A percentile compares a stretch with the other conserved stretches of the same genome.
Conservation (phyloP, 2,113 vertebrate species). For the Pachycephala philippinensis region DNA sequence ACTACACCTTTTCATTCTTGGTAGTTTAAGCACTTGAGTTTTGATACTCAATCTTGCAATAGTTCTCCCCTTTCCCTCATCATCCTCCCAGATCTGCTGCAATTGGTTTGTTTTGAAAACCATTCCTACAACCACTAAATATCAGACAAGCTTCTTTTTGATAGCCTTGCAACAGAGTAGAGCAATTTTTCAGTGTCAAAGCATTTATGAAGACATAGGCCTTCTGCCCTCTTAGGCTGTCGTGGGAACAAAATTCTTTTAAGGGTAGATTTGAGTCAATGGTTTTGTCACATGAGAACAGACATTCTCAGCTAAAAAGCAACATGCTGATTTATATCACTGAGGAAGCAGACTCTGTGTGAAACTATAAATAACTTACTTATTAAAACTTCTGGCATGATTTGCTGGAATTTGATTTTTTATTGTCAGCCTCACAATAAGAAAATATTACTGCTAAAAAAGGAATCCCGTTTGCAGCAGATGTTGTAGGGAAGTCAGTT, state of each 20-base stretch:
- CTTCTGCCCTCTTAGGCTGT: not conserved
- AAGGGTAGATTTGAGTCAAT: not conserved
- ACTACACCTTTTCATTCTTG: not conserved
- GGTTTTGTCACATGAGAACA: not conserved
- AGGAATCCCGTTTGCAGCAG: not conserved
- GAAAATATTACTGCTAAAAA: not conserved
- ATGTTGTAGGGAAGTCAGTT: not conserved
- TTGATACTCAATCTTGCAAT: not conserved
- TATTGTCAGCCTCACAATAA: not conserved
- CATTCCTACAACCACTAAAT: not conserved
- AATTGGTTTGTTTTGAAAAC: not conserved
- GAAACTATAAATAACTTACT: not conserved
- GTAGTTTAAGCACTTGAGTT: not conserved
- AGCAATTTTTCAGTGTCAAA: not conserved
- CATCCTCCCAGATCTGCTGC: not conserved
- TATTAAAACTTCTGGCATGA: not conserved
- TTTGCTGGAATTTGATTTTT: not conserved
- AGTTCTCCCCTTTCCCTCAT: not conserved
- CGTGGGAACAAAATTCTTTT: not conserved
- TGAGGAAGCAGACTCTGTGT: not conserved
- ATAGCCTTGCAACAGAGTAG: not conserved
- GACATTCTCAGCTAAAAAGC: not conserved
- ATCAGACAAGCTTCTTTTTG: not conserved
- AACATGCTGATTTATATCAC: not conserved
- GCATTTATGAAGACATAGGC: not conserved